Evolutionary conservation across 2,888 invertebrate species (phyloP).

Genomic region (Drosophila paranaensis): DNA sequence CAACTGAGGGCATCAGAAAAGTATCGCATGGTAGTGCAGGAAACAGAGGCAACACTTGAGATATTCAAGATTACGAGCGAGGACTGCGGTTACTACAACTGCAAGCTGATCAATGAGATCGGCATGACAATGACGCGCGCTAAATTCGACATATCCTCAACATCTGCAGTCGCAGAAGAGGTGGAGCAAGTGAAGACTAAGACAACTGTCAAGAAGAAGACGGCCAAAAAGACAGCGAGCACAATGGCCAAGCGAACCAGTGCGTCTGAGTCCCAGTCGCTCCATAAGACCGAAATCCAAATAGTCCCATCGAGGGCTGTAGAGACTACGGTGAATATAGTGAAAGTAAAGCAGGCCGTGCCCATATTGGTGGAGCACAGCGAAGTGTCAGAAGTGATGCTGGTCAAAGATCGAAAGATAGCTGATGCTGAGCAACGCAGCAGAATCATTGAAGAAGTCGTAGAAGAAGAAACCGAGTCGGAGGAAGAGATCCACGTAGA

Average conservation of each 20-base stretch:
- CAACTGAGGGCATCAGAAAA: constrained; percentile 90
- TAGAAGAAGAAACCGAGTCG: constrained; percentile 28
- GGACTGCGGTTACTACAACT: constrained; percentile 91
- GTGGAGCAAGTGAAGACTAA: constrained; percentile 81
- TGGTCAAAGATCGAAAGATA: constrained; percentile 84
- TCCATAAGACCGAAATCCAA: constrained; percentile 76
- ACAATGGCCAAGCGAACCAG: constrained; percentile 84
- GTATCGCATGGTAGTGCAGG: constrained; percentile 89
- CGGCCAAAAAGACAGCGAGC: constrained; percentile 58
- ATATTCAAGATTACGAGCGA: constrained; percentile 88
- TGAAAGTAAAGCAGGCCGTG: constrained; percentile 74
- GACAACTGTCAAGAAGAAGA: constrained; percentile 69
- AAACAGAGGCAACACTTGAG: constrained; percentile 89
- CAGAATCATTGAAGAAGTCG: constrained; percentile 52
- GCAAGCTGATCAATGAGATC: constrained; percentile 94
- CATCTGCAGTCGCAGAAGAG: constrained; percentile 53
- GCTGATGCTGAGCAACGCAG: constrained; percentile 73
- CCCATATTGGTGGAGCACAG: constrained; percentile 82
- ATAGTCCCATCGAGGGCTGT: constrained; percentile 70
- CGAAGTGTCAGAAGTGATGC: constrained; percentile 86
- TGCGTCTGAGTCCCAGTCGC: constrained; percentile 71
- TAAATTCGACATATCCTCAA: constrained; percentile 89
- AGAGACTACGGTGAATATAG: constrained; percentile 79
- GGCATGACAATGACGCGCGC: constrained; percentile 93
- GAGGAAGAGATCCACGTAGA: constrained; percentile 45